Conservation (phyloP, 2,797 vertebrate genomes). For the Caiman crocodilus region DNA sequence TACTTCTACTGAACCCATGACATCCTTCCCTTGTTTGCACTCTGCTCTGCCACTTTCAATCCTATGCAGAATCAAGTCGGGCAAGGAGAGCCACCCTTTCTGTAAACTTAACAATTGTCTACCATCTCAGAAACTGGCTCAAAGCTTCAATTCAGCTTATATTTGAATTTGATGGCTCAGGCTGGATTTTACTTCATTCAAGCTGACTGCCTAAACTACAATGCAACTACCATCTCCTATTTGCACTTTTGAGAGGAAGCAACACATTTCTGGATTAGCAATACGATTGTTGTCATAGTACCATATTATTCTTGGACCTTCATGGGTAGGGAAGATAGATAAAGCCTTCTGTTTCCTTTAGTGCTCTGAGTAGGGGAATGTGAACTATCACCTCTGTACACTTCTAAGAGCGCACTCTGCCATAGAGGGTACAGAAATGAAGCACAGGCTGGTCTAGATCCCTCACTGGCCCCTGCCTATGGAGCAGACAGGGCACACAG, state of each 20-base stretch:
- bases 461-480: background rate
- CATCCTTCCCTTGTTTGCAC: background rate
- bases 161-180: background rate
- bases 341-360: background rate
- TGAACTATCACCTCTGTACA: background rate
- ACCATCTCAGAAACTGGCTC: background rate
- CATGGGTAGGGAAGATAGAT: background rate
- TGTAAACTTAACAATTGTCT: background rate
- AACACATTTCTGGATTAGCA: background rate
- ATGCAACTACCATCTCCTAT: background rate
- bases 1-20: background rate
- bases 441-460: background rate
- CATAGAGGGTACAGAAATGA: background rate
- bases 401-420: accelerated
- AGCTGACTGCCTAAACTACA: background rate
- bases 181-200: background rate
- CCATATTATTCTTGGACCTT: background rate
- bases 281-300: background rate
- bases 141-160: background rate
- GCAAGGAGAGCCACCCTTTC: background rate
- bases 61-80: background rate
- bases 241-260: background rate
- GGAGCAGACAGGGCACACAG: background rate
- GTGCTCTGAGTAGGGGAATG: background rate
- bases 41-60: background rate